These are phyloP conservation scores for Cyprinodon tularosa DNA, from an alignment of 2,113 vertebrate genomes.

Conservation along the genomic window DNA sequence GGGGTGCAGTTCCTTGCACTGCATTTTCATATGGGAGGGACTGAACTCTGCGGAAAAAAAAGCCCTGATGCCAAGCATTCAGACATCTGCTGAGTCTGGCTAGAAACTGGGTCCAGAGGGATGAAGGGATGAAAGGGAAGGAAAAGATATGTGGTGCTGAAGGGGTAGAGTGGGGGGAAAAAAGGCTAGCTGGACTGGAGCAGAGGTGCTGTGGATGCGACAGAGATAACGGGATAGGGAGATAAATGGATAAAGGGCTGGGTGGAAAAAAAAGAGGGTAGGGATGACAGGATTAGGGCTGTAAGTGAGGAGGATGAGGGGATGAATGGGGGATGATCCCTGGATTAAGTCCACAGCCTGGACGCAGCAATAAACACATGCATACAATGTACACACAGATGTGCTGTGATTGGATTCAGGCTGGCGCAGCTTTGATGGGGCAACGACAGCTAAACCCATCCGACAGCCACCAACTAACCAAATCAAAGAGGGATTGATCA, in stretches of 20 bases:
- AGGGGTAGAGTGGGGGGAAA: slow-evolving; percentile 8
- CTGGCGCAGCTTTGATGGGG: slow-evolving; percentile 41
- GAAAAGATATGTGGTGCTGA: slow-evolving; percentile 37
- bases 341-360: slow-evolving; percentile 72
- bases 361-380: slow-evolving; percentile 68
- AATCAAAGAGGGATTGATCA: too few species aligned
- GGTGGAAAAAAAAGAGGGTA: slow-evolving; percentile 42
- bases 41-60: slow-evolving; percentile 72
- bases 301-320: slow-evolving; percentile 78
- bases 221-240: slow-evolving; percentile 74
- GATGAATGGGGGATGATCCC: slow-evolving; percentile 79
- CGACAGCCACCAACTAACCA: slow-evolving; percentile 9
- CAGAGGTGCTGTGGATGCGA: slow-evolving; percentile 41
- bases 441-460: slow-evolving; percentile 25
- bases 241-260: slow-evolving; percentile 76
- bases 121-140: slow-evolving; percentile 49
- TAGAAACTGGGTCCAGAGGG: slow-evolving; percentile 54
- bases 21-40: slow-evolving; percentile 73
- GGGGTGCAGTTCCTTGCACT: slow-evolving; percentile 70
- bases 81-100: slow-evolving; percentile 78
- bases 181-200: slow-evolving; percentile 16
- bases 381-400: slow-evolving; percentile 57
- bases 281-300: slow-evolving; percentile 77
- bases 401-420: slow-evolving; percentile 38
- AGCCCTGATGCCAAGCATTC: slow-evolving; percentile 74